Evolutionary conservation across 2,113 vertebrate genomes (phyloP), one percentile per base, ranked within the genome.

Genomic region (Cinclus mexicanus): DNA sequence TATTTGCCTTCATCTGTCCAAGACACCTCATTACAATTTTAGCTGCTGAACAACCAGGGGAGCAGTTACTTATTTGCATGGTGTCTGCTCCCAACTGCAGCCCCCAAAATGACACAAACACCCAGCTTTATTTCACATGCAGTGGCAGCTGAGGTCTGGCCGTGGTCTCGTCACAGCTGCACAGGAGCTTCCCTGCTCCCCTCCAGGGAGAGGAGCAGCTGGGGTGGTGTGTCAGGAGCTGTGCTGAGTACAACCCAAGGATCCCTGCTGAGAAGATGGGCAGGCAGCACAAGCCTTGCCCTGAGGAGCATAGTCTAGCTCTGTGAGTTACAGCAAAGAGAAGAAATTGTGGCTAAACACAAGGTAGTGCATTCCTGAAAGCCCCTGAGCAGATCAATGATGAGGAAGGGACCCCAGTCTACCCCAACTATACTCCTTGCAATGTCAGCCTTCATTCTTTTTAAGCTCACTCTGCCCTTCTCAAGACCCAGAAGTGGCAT

Each of bases 401-500:
- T 61, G 79, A 83, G 64, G 46, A 90, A 75, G n/a, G 65, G 17
- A 90, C 86, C 28, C 31, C 15, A 26, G 64, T 52, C n/a, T 88
- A 55, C n/a, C 20, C 18, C 26, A 39, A 7, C 67, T 39, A 24
- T 0, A 1, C 10, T 56, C 52, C 23, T 67, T 60, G 26, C 37
- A 64, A 42, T 22, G 59, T 95, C 94, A 93, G 24, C 65, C 49
- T 91, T 94, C 72, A 86, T 89, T 44, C 14, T 59, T 88, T 94
- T 93, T 60, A 93, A 90, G 33, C 39, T 81, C 1, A 1, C 75
- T 88, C 64, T 81, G 83, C 82, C 82, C 77, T 86, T 93, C 83
- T 87, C 59, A 77, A 87, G 82, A 96, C 86, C n/a, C 37, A 52
- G 64, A 86, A 93, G 46, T 67, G 79, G 83, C 83, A 74, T 94